These are phyloP conservation scores for Dione juno DNA, from an alignment of 2,888 invertebrate species.

Conservation along the genomic window DNA sequence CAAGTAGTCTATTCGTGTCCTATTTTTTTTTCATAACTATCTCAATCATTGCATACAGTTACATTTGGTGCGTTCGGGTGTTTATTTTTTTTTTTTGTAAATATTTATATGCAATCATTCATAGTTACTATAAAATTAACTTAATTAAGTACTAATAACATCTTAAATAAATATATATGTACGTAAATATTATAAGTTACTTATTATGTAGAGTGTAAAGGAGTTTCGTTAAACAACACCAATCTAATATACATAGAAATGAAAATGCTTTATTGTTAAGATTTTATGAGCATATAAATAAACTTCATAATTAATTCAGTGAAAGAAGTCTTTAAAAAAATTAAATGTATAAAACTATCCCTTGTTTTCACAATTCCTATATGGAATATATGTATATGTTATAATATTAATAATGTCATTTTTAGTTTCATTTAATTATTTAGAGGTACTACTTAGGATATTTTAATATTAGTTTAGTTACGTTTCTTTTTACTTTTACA, in stretches of 20 bases:
- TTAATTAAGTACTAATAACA: not conserved
- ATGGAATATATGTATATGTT: too few species aligned
- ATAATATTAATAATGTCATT: not conserved
- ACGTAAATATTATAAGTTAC: not conserved
- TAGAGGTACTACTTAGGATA: not conserved
- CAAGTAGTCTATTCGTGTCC: too few species aligned
- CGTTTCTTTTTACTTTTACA: not conserved
- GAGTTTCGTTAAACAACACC: too few species aligned
- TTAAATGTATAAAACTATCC: too few species aligned
- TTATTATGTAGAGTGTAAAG: too few species aligned
- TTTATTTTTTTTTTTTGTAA: conserved; percentile 25
- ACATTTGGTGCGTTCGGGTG: conserved; percentile 13
- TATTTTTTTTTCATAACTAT: not conserved
- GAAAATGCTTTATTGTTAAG: too few species aligned
- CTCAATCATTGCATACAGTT: not conserved
- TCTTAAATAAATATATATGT: not conserved
- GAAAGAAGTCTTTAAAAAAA: too few species aligned
- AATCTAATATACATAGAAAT: too few species aligned
- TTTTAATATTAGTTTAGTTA: not conserved
- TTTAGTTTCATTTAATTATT: not conserved
- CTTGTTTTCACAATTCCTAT: too few species aligned
- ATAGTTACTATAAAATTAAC: not conserved
- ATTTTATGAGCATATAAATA: too few species aligned
- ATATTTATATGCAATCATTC: conserved; percentile 21
- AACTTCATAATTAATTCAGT: too few species aligned